Base-by-base conservation (phyloP, 2,888 invertebrate genomes). In the Erebia aethiops region DNA sequence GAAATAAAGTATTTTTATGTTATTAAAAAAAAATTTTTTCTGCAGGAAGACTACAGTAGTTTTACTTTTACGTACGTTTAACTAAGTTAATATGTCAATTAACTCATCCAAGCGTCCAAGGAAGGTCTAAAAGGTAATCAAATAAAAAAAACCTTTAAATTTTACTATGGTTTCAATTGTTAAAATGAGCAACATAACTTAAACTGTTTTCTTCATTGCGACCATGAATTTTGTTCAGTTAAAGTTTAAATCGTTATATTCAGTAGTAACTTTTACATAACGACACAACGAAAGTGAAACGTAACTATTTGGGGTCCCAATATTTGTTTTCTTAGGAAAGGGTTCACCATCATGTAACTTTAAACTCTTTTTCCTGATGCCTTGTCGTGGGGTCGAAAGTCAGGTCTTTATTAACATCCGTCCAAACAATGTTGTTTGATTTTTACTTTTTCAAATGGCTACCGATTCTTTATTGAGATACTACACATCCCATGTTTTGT, bases 371-470 rank as follows among this genome's bases (percentile, higher is more conserved):
- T 90, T 92, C 92, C 92, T 85, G 88, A 80, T 76, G 77, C 70
- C 57, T 64, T 80, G 79, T 77, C 75, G 76, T 80, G 79, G 87
- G 91, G 87, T 89, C 84, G 84, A 87, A 88, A 89, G 87, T 85
- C 84, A 85, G 80, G 78, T 83, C 78, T 71, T 54, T 86, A 82
- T 88, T 90, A 88, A 91, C 91, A 90, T 91, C 91, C 90, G 88
- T 85, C 76, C 82, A 85, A 87, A 90, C 80, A 86, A 80, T 73
- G 67, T 66, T 73, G 78, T 84, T 87, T 85, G 84, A 75, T 74
- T 78, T 84, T 73, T 80, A 83, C 74, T 78, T 81, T 84, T 84
- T 79, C 73, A 73, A 62, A 61, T 73, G 57, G 82, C 89, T 88
- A 87, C 89, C 84, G 86, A 83, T 83, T 85, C 86, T 83, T n/a